phyloP scores from a whole-genome alignment of 1,140 invertebrate genomes.

The Achatina immaculata region DNA sequence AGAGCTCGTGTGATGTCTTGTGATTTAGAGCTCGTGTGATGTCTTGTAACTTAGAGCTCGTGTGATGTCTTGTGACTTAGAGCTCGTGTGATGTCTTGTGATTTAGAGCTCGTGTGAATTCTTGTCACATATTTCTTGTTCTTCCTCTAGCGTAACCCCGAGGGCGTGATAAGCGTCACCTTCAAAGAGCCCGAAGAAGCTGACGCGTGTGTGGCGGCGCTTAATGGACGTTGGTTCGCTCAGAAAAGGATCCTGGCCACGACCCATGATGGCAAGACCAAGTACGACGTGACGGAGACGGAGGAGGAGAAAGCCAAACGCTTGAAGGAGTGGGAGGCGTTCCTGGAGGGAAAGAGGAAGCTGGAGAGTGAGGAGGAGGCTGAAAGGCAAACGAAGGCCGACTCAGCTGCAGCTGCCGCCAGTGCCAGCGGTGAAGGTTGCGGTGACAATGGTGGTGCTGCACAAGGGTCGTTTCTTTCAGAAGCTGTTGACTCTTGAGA shows the following conservation, averaged over 20 bases:
- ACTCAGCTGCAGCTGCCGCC: background rate
- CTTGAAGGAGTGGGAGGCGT: slow-evolving; percentile 90
- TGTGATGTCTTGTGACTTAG: too few species aligned
- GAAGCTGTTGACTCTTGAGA: background rate
- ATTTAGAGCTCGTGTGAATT: too few species aligned
- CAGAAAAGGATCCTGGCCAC: slow-evolving; percentile 86
- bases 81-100: too few species aligned
- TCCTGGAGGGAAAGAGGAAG: slow-evolving; percentile 65
- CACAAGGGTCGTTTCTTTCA: background rate
- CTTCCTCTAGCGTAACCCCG: slow-evolving; percentile 83
- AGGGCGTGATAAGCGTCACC: slow-evolving; percentile 92
- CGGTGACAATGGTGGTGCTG: background rate
- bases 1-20: too few species aligned
- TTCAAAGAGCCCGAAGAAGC: slow-evolving; percentile 93
- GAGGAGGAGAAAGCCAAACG: slow-evolving; percentile 87
- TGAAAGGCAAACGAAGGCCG: background rate
- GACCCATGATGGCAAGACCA: slow-evolving; percentile 96
- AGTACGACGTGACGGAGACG: slow-evolving; percentile 92
- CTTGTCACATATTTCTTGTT: too few species aligned
- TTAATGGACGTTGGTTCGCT: slow-evolving; percentile 91
- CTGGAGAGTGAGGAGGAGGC: background rate
- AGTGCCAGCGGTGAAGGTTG: background rate
- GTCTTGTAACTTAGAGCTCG: too few species aligned
- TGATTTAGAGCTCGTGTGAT: too few species aligned
- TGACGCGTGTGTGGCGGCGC: slow-evolving; percentile 86